Percentiles rank a stretch among this genome's conserved stretches.
These are phyloP conservation scores for Axis porcinus DNA, from an alignment of 2,113 vertebrate genomes.

Conservation along the genomic window DNA sequence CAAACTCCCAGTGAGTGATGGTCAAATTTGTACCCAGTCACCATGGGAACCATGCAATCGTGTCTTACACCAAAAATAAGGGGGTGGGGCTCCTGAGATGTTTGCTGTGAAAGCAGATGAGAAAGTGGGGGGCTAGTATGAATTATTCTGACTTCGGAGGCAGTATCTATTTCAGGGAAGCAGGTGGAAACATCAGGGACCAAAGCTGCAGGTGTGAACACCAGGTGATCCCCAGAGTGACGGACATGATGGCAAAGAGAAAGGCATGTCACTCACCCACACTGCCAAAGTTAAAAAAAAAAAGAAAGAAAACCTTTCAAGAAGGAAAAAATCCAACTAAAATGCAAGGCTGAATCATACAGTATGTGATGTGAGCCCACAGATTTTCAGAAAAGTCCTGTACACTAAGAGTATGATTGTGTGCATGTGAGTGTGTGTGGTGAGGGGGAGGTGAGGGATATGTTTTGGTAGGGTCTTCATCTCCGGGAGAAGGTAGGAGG, in stretches of 20 bases:
- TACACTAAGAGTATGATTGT: neutral
- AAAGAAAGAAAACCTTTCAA: neutral
- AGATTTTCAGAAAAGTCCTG: neutral
- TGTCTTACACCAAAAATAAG: constrained; percentile 78
- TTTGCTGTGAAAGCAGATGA: constrained; percentile 79
- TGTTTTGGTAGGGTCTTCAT: neutral
- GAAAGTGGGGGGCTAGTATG: constrained; percentile 77
- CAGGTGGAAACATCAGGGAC: constrained; percentile 87
- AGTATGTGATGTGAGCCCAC: neutral
- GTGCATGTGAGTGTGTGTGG: neutral
- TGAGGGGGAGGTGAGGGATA: neutral
- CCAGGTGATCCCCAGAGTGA: constrained; percentile 80
- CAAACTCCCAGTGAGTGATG: neutral
- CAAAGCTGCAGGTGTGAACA: constrained; percentile 82
- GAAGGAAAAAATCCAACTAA: neutral
- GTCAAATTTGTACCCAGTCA: constrained; percentile 77
- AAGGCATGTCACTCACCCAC: constrained; percentile 88
- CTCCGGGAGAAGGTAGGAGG: too few relatives aligned
- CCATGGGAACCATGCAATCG: constrained; percentile 82
- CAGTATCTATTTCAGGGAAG: constrained; percentile 78
- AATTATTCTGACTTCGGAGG: constrained; percentile 79
- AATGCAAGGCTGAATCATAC: neutral
- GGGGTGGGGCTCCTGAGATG: constrained; percentile 72
- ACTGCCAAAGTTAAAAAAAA: constrained; percentile 87
- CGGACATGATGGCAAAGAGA: constrained; percentile 87